These are phyloP conservation scores for Helarctos malayanus DNA, from an alignment of 2,797 vertebrate species.

Conservation along the genomic window DNA sequence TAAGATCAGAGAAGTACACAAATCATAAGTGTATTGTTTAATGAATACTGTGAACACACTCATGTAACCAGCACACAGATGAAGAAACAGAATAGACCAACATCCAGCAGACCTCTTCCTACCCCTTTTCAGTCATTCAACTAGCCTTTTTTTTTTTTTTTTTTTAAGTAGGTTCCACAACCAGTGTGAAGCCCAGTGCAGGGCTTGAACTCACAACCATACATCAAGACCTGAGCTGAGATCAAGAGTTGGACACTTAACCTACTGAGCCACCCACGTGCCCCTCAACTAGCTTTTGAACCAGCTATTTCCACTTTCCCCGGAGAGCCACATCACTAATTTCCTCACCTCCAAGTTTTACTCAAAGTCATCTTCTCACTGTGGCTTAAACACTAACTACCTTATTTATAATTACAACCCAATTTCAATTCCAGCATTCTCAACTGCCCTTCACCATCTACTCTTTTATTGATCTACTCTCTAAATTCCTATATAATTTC, in stretches of 20 bases:
- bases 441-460: not conserved
- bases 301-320: not conserved
- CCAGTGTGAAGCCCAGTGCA: not conserved
- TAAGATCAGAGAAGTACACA: conserved; percentile 7
- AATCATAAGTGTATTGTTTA: not conserved
- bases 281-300: not conserved
- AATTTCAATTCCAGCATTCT: conserved; percentile 20
- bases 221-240: not conserved
- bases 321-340: not conserved
- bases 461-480: not conserved
- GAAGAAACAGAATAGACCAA: conserved; percentile 19
- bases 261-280: not conserved
- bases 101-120: not conserved
- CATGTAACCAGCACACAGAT: not conserved
- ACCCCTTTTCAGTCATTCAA: not conserved
- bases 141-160: not conserved
- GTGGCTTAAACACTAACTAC: not conserved
- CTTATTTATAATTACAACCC: conserved; percentile 26
- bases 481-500: not conserved
- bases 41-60: conserved; percentile 24
- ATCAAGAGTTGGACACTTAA: not conserved
- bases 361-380: not conserved
- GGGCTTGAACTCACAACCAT: not conserved
- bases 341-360: conserved; percentile 8
- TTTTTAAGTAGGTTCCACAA: not conserved